Conservation (phyloP, 2,113 vertebrate genomes). For the Ifrita kowaldi region DNA sequence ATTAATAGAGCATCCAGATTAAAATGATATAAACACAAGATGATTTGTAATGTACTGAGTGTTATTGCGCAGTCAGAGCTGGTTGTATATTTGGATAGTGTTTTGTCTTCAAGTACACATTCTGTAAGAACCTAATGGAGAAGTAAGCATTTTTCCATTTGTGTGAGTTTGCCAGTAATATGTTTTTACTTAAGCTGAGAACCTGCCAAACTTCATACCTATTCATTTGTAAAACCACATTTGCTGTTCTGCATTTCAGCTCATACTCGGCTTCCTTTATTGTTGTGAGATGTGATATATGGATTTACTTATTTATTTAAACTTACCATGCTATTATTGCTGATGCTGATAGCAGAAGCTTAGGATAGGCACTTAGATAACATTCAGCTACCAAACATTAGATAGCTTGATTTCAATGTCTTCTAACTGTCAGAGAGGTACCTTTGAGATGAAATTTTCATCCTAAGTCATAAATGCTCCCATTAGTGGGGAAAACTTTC, state of each 20-base stretch:
- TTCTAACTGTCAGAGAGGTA: not conserved
- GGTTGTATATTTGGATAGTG: not conserved
- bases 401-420: not conserved
- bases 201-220: conserved; percentile 28
- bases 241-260: conserved; percentile 10
- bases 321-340: not conserved
- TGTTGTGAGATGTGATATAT: not conserved
- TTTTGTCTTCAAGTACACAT: not conserved
- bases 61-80: not conserved
- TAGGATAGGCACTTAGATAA: not conserved
- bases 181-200: conserved; percentile 23
- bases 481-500: not conserved
- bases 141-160: conserved; percentile 37
- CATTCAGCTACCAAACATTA: not conserved
- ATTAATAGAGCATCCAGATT: not conserved
- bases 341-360: not conserved
- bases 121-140: not conserved
- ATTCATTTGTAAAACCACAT: conserved; percentile 5
- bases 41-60: not conserved
- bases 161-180: not conserved
- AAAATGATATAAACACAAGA: not conserved
- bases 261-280: not conserved
- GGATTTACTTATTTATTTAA: not conserved
- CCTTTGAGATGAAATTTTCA: not conserved
- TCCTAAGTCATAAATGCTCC: not conserved